These are phyloP conservation scores for Hermodice carunculata DNA, from an alignment of 2,888 invertebrate species.

Conservation along the genomic window DNA sequence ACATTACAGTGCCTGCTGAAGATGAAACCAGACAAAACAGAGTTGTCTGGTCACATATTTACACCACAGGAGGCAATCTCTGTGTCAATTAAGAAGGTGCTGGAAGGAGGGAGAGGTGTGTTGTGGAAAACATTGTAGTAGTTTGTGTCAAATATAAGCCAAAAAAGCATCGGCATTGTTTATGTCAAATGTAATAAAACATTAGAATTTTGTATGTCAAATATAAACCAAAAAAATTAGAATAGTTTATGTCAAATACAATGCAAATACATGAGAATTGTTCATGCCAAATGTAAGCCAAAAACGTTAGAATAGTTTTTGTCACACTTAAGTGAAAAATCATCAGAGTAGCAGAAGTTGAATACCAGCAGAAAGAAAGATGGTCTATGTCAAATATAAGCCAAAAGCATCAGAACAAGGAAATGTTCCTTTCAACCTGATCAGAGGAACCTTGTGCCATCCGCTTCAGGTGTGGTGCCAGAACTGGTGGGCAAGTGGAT, in stretches of 20 bases:
- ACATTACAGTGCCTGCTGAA: constrained; percentile 70
- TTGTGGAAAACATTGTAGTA: neutral
- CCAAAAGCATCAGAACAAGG: too few relatives aligned
- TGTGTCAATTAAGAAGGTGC: constrained; percentile 63
- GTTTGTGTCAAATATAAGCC: too few relatives aligned
- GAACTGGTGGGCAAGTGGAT: constrained; percentile 92
- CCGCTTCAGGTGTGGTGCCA: constrained; percentile 82
- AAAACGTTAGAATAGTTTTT: too few relatives aligned
- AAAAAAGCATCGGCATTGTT: too few relatives aligned
- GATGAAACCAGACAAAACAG: constrained; percentile 31
- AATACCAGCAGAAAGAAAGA: too few relatives aligned
- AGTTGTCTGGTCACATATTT: constrained; percentile 20
- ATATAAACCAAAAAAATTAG: neutral
- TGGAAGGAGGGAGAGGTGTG: constrained; percentile 70
- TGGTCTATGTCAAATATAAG: too few relatives aligned
- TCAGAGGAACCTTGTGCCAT: too few relatives aligned
- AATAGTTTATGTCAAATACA: neutral
- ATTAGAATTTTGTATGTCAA: neutral
- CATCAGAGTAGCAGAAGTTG: too few relatives aligned
- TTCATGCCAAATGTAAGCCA: too few relatives aligned
- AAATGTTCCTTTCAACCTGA: too few relatives aligned
- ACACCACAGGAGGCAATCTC: constrained; percentile 42
- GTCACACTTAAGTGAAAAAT: too few relatives aligned
- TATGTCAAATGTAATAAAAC: too few relatives aligned
- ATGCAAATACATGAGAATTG: neutral